These are phyloP conservation scores for Clostera curtula DNA, from an alignment of 2,888 invertebrate species.

Conservation along the genomic window DNA sequence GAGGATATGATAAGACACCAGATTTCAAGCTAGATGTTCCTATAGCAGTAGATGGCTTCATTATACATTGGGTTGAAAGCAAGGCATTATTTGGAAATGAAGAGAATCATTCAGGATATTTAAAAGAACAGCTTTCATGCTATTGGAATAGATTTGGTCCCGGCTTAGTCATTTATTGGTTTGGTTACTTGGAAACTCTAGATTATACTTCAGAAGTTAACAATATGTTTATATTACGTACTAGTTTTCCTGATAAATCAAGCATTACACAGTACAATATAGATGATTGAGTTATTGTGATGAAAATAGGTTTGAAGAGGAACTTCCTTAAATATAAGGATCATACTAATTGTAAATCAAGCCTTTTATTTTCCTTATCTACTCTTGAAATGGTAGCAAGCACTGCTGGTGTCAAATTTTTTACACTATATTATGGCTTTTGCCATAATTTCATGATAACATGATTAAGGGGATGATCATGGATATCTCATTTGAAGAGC, in stretches of 20 bases:
- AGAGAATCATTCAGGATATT: slow-evolving; percentile 85
- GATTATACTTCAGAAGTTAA: slow-evolving; percentile 80
- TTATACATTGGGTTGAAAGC: slow-evolving; percentile 97
- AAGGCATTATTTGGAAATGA: slow-evolving; percentile 96
- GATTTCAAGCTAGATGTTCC: slow-evolving; percentile 94
- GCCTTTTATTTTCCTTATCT: too few relatives aligned
- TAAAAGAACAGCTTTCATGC: slow-evolving; percentile 88
- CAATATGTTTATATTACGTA: slow-evolving; percentile 72
- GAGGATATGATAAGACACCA: slow-evolving; percentile 96
- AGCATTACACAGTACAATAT: slow-evolving; percentile 64
- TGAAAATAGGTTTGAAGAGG: too few relatives aligned
- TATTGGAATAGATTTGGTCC: slow-evolving; percentile 97
- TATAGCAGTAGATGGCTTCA: slow-evolving; percentile 86
- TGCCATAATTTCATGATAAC: too few relatives aligned
- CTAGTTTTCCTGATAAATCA: slow-evolving; percentile 66
- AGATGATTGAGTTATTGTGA: slow-evolving; percentile 33
- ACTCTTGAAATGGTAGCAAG: too few relatives aligned
- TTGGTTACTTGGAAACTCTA: slow-evolving; percentile 86
- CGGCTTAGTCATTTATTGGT: slow-evolving; percentile 97
- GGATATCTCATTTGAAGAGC: too few relatives aligned
- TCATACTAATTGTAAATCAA: too few relatives aligned
- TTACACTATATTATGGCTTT: too few relatives aligned
- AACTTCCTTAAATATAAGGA: too few relatives aligned
- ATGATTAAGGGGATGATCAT: too few relatives aligned
- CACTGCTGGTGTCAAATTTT: too few relatives aligned